These are phyloP conservation scores for Labroides dimidiatus DNA, from an alignment of 2,797 vertebrate species.

Conservation along the genomic window DNA sequence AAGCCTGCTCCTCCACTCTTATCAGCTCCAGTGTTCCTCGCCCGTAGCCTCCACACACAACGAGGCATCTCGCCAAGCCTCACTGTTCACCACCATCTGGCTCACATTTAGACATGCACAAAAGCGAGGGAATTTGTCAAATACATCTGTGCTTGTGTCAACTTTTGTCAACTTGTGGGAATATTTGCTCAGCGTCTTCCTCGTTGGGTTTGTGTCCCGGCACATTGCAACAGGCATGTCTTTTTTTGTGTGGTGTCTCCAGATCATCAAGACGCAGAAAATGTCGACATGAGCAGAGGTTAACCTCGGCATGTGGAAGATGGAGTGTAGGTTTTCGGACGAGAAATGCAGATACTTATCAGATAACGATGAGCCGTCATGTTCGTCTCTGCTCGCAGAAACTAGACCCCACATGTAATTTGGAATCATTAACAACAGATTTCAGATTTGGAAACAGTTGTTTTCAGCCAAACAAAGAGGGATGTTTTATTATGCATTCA, in stretches of 20 bases:
- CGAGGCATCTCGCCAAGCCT: constrained; percentile 81
- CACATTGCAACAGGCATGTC: constrained; percentile 54
- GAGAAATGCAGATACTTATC: constrained; percentile 66
- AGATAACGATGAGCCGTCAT: constrained; percentile 68
- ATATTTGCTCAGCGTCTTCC: constrained; percentile 80
- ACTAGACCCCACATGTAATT: constrained; percentile 58
- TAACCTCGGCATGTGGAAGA: constrained; percentile 72
- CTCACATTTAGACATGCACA: constrained; percentile 84
- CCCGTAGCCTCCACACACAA: constrained; percentile 77
- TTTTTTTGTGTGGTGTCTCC: constrained; percentile 64
- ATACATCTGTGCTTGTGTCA: constrained; percentile 84
- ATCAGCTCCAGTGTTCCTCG: constrained; percentile 80
- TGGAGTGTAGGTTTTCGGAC: constrained; percentile 51
- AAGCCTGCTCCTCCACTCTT: constrained; percentile 72
- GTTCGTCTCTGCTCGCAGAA: constrained; percentile 52
- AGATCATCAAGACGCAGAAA: constrained; percentile 57
- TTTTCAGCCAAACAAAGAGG: constrained; percentile 25
- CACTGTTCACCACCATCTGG: constrained; percentile 84
- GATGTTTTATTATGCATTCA: constrained; percentile 3
- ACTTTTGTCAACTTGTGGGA: constrained; percentile 84
- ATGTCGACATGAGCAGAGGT: constrained; percentile 73
- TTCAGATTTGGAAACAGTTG: constrained; percentile 54
- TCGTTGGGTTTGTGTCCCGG: constrained; percentile 51
- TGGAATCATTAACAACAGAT: constrained; percentile 57
- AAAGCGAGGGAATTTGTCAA: constrained; percentile 86